A percentile compares a stretch with the other conserved stretches of the same genome.
Evolutionary conservation across 2,797 vertebrate species (phyloP).

Genomic region (Triplophysa bombifrons): DNA sequence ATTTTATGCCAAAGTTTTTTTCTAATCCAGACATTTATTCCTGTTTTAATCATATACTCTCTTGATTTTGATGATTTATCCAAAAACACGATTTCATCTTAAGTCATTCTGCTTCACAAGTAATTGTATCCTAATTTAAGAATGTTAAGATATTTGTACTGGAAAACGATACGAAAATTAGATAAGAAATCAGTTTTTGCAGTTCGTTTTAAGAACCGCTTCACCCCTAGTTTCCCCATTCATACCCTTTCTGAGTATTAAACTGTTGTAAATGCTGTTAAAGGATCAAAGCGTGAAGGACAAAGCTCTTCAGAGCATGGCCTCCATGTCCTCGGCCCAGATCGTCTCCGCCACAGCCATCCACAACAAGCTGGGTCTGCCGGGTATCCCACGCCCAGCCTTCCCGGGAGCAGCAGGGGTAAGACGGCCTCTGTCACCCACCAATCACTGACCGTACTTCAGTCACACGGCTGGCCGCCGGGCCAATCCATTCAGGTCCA

Average conservation of each 20-base stretch:
- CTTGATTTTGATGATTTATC: too few species aligned
- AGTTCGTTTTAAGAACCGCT: neutral
- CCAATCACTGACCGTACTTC: conserved; percentile 22
- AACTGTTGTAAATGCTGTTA: conserved; percentile 86
- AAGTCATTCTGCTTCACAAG: too few species aligned
- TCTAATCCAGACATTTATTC: too few species aligned
- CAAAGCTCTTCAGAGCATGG: conserved; percentile 99
- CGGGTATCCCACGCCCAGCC: conserved; percentile 94
- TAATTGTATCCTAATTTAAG: neutral
- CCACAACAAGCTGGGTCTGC: conserved; percentile 99
- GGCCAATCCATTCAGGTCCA: conserved; percentile 61
- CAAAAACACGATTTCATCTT: too few species aligned
- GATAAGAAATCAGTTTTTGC: too few species aligned
- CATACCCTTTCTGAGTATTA: conserved; percentile 74
- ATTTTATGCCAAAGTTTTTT: too few species aligned
- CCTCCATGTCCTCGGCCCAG: conserved; percentile 99
- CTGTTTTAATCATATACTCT: too few species aligned
- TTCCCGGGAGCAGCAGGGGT: conserved; percentile 97
- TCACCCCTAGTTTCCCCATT: conserved; percentile 48
- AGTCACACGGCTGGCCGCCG: conserved; percentile 24
- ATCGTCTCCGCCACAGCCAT: conserved; percentile 99
- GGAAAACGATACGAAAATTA: too few species aligned
- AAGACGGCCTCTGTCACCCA: conserved; percentile 73
- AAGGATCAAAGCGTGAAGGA: conserved; percentile 99
- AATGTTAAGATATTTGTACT: too few species aligned